Evolutionary conservation across 2,797 vertebrate genomes (phyloP).

Genomic region (Sylvia borin): DNA sequence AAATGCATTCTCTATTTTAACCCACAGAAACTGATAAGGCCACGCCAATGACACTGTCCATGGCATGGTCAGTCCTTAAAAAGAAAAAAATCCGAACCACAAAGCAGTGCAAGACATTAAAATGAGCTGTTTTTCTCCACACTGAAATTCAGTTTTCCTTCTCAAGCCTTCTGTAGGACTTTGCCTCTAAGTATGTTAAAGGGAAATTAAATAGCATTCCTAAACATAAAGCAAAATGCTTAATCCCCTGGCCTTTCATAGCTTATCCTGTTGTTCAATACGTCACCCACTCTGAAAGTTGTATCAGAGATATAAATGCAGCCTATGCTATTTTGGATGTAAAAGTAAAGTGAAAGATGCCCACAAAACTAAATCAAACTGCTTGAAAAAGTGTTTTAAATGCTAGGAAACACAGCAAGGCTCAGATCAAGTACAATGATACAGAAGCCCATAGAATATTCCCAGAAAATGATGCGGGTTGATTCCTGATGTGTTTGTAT

Average conservation of each 20-base stretch:
- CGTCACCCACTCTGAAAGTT: background rate
- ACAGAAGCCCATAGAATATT: background rate
- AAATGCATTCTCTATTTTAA: background rate
- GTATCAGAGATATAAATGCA: background rate
- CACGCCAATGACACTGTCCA: background rate
- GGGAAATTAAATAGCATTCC: constrained; percentile 41
- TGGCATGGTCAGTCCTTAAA: background rate
- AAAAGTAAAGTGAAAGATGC: background rate
- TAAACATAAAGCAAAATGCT: constrained; percentile 1
- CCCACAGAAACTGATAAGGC: background rate
- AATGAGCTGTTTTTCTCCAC: background rate
- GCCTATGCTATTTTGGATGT: background rate
- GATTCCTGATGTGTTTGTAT: background rate
- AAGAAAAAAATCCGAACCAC: background rate
- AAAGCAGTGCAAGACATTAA: background rate
- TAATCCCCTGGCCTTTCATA: background rate
- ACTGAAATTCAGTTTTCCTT: background rate
- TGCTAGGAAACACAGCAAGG: background rate
- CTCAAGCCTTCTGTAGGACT: background rate
- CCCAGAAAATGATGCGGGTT: background rate
- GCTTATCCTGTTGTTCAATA: background rate
- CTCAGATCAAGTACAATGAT: accelerated
- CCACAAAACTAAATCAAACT: background rate
- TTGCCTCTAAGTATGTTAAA: background rate
- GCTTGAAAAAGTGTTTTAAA: background rate